phyloP scores from a whole-genome alignment of 2,797 vertebrate species.

The Remorina albescens region DNA sequence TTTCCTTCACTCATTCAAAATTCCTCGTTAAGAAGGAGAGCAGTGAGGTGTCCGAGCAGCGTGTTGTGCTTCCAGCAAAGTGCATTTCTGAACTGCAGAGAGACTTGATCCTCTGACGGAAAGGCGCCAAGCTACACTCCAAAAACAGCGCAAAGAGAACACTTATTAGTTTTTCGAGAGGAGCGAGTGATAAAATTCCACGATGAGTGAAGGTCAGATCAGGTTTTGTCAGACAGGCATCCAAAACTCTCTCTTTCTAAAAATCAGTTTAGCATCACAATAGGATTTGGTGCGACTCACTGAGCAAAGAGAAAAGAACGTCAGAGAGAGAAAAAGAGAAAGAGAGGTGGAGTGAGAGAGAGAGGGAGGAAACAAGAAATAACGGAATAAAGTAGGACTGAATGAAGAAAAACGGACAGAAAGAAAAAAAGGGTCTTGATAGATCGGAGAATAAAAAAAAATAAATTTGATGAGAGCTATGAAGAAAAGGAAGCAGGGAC shows the following conservation, averaged over 20 bases:
- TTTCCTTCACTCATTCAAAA: slow-evolving; percentile 46
- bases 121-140: too few species aligned
- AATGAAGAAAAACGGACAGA: background rate
- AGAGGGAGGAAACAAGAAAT: too few species aligned
- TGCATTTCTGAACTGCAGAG: slow-evolving; percentile 61
- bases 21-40: background rate
- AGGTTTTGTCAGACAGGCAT: slow-evolving; percentile 26
- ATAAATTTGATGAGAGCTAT: background rate
- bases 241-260: slow-evolving; percentile 35
- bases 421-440: too few species aligned
- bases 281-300: slow-evolving; percentile 89
- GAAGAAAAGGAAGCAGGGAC: slow-evolving; percentile 15
- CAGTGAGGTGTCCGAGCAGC: slow-evolving; percentile 43
- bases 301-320: slow-evolving; percentile 87
- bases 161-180: too few species aligned
- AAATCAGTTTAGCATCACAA: slow-evolving; percentile 94
- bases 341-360: background rate
- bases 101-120: slow-evolving; percentile 31
- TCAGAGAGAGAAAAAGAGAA: slow-evolving; percentile 34
- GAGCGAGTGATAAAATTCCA: slow-evolving; percentile 23
- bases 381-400: too few species aligned
- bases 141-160: too few species aligned
- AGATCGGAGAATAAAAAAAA: too few species aligned
- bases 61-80: slow-evolving; percentile 64
- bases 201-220: slow-evolving; percentile 15